Conservation (phyloP, 53 echinoderm and acorn worm genomes). For the Zoroaster sp. region DNA sequence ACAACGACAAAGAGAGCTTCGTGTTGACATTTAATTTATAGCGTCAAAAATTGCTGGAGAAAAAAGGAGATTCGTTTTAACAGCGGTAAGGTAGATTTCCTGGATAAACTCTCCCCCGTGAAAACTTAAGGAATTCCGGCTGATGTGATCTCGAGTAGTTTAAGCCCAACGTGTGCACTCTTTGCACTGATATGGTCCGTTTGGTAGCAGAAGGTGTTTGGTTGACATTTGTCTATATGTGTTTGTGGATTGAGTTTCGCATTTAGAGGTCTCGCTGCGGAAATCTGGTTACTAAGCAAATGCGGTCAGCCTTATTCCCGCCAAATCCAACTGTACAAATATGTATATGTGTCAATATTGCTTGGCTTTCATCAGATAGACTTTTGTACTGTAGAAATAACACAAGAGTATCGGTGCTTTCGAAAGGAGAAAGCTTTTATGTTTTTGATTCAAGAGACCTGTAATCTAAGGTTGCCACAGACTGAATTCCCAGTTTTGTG, state of each 20-base stretch:
- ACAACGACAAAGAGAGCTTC: not conserved
- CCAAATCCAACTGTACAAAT: constrained; percentile 1
- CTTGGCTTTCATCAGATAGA: not conserved
- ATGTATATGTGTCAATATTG: not conserved
- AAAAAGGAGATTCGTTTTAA: not conserved
- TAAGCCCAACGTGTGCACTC: not conserved
- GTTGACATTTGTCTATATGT: constrained; percentile 37
- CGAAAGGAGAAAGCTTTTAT: too few relatives aligned
- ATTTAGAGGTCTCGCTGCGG: not conserved
- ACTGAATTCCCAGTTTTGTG: too few relatives aligned
- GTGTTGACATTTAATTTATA: constrained; percentile 50
- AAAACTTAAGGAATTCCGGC: not conserved
- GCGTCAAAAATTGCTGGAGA: not conserved
- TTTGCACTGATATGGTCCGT: not conserved
- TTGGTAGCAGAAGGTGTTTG: not conserved
- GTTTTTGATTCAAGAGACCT: too few relatives aligned
- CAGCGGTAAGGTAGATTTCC: not conserved
- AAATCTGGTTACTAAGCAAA: constrained; percentile 17
- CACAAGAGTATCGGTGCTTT: too few relatives aligned
- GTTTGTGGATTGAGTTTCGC: not conserved
- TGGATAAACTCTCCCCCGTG: not conserved
- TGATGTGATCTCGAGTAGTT: not conserved
- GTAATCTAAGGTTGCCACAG: too few relatives aligned
- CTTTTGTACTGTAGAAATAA: not conserved
- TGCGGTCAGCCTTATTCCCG: constrained; percentile 2